Evolutionary conservation across 2,113 vertebrate species (phyloP), one percentile per base, ranked within the genome.

Genomic region (Marmota monax): DNA sequence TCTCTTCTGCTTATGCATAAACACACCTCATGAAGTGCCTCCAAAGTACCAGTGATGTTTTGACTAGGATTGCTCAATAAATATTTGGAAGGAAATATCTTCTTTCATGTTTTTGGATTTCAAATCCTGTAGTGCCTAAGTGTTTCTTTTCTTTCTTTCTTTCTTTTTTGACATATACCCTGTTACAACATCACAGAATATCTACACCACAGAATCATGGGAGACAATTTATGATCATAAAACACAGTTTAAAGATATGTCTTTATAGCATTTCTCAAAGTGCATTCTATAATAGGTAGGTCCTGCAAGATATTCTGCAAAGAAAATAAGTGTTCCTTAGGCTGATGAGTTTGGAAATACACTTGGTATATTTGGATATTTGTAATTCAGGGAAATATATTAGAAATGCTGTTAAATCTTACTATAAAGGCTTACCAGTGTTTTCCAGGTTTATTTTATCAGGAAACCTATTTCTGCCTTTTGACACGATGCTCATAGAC

Each of bases 281-380:
- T 17, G 16, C 58, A 34, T 61, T 74, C 93, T 63, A 1, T 29
- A 78, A 87, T n/a, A 51, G 23, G 22, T 42, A 76, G 48, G 82
- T 65, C 69, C 63, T 53, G 2, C 4, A 85, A 86, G 88, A 70
- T 45, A 72, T 2, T n/a, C 73, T 90, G 45, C 51, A 48, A 45
- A 84, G 42, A 86, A 88, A 80, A 63, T 34, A 58, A 69, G 27
- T 7, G 67, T 69, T 70, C 45, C 23, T 13, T 65, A 58, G 34
- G 73, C 58, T 65, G 72, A 56, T 48, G 67, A 69, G 20, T 96
- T 83, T 93, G 84, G 80, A 90, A 92, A 87, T 20, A 53, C 17
- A 42, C 17, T 23, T 56, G 37, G 45, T 53, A 4, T 69, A 13
- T 93, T 65, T 84, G 34, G 45, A 25, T 92, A 83, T 88, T 95